Evolutionary conservation across 2,888 invertebrate species (phyloP).

Genomic region (Dysmachus trigonus): DNA sequence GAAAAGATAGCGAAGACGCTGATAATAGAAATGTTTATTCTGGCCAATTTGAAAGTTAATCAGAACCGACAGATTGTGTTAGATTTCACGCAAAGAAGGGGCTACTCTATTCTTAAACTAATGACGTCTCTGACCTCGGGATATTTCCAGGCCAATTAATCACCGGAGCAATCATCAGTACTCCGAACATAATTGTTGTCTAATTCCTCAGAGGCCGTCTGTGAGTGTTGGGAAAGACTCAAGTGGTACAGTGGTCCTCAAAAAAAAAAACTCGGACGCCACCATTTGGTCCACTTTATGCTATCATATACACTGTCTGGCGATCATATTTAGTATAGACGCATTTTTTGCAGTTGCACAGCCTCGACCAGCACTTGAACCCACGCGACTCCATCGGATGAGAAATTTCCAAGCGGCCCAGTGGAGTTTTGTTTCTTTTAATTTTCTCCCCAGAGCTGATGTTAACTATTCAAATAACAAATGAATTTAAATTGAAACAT

Average conservation of each 20-base stretch:
- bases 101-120: too few relatives aligned
- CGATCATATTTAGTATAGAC: neutral
- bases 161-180: neutral
- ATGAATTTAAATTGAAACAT: conserved; percentile 25
- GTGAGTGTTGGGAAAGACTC: neutral
- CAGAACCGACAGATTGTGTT: neutral
- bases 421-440: neutral
- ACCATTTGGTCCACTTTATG: neutral
- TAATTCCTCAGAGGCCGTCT: neutral
- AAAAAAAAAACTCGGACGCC: neutral
- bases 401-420: neutral
- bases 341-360: neutral
- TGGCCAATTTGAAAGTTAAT: neutral
- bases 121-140: neutral
- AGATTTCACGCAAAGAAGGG: neutral
- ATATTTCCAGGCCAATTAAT: neutral
- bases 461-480: conserved; percentile 10
- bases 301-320: neutral
- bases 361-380: conserved; percentile 17
- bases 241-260: neutral
- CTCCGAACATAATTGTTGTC: neutral
- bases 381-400: neutral
- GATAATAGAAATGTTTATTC: neutral
- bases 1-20: neutral
- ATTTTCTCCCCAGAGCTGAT: neutral